Evolutionary conservation across 1,140 invertebrate genomes (phyloP).

Genomic region (Belonocnema kinseyi): DNA sequence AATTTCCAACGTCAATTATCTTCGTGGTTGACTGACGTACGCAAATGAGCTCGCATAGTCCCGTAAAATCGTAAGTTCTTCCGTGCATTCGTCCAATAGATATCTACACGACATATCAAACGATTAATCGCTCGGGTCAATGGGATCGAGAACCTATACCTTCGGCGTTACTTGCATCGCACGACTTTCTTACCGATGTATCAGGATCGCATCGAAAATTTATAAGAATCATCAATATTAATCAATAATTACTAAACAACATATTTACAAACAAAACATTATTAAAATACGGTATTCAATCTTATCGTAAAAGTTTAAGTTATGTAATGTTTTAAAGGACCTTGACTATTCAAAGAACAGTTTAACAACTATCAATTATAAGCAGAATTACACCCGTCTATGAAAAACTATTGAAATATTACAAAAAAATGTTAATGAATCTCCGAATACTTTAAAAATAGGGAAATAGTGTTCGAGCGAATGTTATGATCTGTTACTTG

Average conservation of each 20-base stretch:
- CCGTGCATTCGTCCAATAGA: conserved; percentile 14
- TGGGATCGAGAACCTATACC: conserved; percentile 27
- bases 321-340: too few relatives aligned
- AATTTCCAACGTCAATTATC: conserved; percentile 56
- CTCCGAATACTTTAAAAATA: too few relatives aligned
- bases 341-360: too few relatives aligned
- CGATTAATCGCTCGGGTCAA: conserved; percentile 35
- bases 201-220: background rate
- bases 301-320: too few relatives aligned
- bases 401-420: too few relatives aligned
- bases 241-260: background rate
- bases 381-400: too few relatives aligned
- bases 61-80: conserved; percentile 29
- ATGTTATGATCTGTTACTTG: too few relatives aligned
- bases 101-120: conserved; percentile 33
- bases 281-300: too few relatives aligned
- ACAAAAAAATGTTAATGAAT: too few relatives aligned
- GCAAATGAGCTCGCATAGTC: conserved; percentile 47
- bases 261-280: background rate
- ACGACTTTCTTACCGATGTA: background rate
- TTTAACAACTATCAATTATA: too few relatives aligned
- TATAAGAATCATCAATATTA: background rate
- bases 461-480: too few relatives aligned
- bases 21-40: conserved; percentile 52
- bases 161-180: background rate